phyloP scores from a whole-genome alignment of 2,113 vertebrate species.

The Petrocephalus microphthalmus region DNA sequence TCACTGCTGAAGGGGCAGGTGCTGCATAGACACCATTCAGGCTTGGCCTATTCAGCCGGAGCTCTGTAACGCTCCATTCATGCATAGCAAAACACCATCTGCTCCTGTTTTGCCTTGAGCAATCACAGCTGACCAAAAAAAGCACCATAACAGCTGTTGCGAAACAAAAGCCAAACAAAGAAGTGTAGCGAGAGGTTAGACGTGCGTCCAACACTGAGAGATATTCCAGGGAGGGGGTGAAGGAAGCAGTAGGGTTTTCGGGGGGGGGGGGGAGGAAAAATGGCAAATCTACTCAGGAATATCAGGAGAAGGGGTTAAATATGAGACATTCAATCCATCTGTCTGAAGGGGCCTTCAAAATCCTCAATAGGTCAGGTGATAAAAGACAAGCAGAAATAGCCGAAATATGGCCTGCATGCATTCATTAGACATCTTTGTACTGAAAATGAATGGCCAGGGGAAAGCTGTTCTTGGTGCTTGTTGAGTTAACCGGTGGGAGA shows the following conservation, averaged over 20 bases:
- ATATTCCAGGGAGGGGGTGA: constrained; percentile 69
- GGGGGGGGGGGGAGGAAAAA: constrained; percentile 51
- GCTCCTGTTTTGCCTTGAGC: constrained; percentile 99
- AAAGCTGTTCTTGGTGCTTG: neutral
- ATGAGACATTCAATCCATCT: constrained; percentile 66
- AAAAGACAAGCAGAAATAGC: constrained; percentile 43
- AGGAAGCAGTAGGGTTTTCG: constrained; percentile 69
- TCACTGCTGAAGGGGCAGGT: constrained; percentile 90
- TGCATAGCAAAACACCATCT: constrained; percentile 99
- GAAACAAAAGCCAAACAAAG: constrained; percentile 99
- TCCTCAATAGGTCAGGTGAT: constrained; percentile 66
- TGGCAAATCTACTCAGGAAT: constrained; percentile 53
- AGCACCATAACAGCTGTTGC: constrained; percentile 99
- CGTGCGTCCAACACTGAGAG: constrained; percentile 78
- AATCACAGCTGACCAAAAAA: constrained; percentile 98
- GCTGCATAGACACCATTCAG: constrained; percentile 99
- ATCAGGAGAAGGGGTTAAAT: constrained; percentile 65
- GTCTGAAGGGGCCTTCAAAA: constrained; percentile 47
- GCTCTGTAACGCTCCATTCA: constrained; percentile 98
- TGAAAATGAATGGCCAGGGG: constrained; percentile 34
- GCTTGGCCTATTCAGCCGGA: constrained; percentile 95
- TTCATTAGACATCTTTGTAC: constrained; percentile 34
- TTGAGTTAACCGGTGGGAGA: neutral
- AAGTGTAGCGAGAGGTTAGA: constrained; percentile 85
- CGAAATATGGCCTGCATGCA: constrained; percentile 45